Percentiles rank a stretch among this genome's conserved stretches.
These are phyloP conservation scores for Porites cylindrica DNA, from an alignment of 92 coral and sea anemone species.

Conservation along the genomic window DNA sequence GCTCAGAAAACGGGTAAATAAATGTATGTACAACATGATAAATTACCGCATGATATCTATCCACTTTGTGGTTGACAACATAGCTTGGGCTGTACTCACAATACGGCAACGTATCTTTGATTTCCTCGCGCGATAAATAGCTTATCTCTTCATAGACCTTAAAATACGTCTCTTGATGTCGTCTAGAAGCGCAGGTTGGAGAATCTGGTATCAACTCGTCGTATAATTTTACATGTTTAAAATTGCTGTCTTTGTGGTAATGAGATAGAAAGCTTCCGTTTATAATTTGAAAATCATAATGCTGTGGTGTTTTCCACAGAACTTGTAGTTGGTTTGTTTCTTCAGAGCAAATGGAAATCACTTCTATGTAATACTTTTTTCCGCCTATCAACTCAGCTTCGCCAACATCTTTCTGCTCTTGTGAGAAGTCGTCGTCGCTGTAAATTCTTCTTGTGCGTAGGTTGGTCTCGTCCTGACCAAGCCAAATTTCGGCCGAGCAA, in stretches of 20 bases:
- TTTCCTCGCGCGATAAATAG: slow-evolving; percentile 47
- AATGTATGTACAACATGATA: slow-evolving; percentile 42
- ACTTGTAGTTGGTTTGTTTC: slow-evolving; percentile 34
- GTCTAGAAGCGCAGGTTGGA: slow-evolving; percentile 18
- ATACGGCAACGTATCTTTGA: slow-evolving; percentile 56
- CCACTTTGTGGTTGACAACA: background rate
- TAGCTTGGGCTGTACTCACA: slow-evolving; percentile 79
- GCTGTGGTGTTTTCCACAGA: slow-evolving; percentile 59
- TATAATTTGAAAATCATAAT: slow-evolving; percentile 21
- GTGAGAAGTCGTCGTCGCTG: background rate
- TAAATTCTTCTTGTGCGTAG: slow-evolving; percentile 23
- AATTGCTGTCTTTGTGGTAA: slow-evolving; percentile 9
- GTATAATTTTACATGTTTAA: background rate
- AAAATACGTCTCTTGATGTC: slow-evolving; percentile 13
- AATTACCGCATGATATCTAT: slow-evolving; percentile 10
- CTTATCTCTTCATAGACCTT: background rate
- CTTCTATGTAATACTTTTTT: slow-evolving; percentile 51
- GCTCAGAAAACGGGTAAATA: slow-evolving; percentile 45
- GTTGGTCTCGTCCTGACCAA: slow-evolving; percentile 15
- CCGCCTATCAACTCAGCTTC: slow-evolving; percentile 29
- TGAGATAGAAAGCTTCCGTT: background rate
- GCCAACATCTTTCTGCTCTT: background rate
- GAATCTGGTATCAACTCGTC: slow-evolving; percentile 26
- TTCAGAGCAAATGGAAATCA: slow-evolving; percentile 22
- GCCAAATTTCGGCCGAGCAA: slow-evolving; percentile 51